Evolutionary conservation across 2,113 vertebrate genomes (phyloP).

Genomic region (Nerophis lumbriciformis): DNA sequence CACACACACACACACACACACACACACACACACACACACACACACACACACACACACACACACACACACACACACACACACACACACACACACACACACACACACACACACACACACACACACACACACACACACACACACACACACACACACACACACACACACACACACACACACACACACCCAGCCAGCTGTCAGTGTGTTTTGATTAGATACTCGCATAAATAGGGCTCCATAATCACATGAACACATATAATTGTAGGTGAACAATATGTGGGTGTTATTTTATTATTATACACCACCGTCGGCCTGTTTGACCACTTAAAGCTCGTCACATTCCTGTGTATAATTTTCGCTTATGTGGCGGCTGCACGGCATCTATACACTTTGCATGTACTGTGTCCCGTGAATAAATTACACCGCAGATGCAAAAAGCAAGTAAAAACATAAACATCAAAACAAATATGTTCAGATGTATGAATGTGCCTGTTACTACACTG

Average conservation of each 20-base stretch:
- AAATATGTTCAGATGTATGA: too few relatives aligned
- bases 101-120: background rate
- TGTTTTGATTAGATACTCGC: conserved; percentile 46
- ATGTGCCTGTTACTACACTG: too few relatives aligned
- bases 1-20: conserved; percentile 5
- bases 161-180: conserved; percentile 13
- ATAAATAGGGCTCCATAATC: conserved; percentile 46
- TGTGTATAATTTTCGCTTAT: conserved; percentile 4
- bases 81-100: conserved; percentile 10
- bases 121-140: conserved; percentile 2
- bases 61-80: background rate
- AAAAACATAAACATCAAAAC: too few relatives aligned
- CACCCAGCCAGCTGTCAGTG: conserved; percentile 41
- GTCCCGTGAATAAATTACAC: too few relatives aligned
- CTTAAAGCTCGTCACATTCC: conserved; percentile 23
- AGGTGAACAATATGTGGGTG: conserved; percentile 50
- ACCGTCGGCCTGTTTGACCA: conserved; percentile 13
- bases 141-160: conserved; percentile 4
- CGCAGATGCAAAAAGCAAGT: too few relatives aligned
- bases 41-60: conserved; percentile 15
- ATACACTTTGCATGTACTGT: too few relatives aligned
- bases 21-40: background rate
- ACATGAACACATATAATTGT: conserved; percentile 52
- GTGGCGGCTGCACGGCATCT: background rate
- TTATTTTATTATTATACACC: conserved; percentile 34